Evolutionary conservation across 2,113 vertebrate species (phyloP).

Genomic region (Sterna hirundo): DNA sequence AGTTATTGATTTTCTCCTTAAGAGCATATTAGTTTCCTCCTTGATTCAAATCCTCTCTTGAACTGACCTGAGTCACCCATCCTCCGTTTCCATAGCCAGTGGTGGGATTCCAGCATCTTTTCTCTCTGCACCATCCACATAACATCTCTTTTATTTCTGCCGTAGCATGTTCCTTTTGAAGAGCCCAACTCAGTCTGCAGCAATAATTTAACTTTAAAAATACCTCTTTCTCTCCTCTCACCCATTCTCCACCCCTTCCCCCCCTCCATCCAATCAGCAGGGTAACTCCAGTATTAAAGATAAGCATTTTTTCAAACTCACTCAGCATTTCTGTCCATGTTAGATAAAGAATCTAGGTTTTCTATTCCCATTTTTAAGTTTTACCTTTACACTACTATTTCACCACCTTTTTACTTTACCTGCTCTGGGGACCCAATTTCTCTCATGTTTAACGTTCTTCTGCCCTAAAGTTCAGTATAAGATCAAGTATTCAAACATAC

Average conservation of each 20-base stretch:
- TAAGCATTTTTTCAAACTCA: background rate
- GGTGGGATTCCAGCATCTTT: background rate
- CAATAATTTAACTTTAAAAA: background rate
- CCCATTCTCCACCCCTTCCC: background rate
- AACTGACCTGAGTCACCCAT: background rate
- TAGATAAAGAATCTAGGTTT: background rate
- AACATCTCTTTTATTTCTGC: background rate
- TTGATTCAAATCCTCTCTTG: constrained; percentile 43
- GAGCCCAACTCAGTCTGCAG: background rate
- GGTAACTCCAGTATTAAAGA: background rate
- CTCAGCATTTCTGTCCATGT: background rate
- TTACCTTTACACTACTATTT: background rate
- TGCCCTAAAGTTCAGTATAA: background rate
- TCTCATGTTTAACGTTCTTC: background rate
- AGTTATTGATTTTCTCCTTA: background rate
- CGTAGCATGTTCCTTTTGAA: background rate
- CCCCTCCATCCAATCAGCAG: background rate
- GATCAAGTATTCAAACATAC: background rate
- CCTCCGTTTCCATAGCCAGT: constrained; percentile 16
- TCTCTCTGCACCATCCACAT: background rate
- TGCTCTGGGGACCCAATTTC: background rate
- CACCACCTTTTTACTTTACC: background rate
- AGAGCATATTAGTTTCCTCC: background rate
- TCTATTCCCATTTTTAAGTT: background rate
- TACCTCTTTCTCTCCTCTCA: background rate